These are phyloP conservation scores for Sebastes minor DNA, from an alignment of 2,797 vertebrate genomes.

Conservation along the genomic window DNA sequence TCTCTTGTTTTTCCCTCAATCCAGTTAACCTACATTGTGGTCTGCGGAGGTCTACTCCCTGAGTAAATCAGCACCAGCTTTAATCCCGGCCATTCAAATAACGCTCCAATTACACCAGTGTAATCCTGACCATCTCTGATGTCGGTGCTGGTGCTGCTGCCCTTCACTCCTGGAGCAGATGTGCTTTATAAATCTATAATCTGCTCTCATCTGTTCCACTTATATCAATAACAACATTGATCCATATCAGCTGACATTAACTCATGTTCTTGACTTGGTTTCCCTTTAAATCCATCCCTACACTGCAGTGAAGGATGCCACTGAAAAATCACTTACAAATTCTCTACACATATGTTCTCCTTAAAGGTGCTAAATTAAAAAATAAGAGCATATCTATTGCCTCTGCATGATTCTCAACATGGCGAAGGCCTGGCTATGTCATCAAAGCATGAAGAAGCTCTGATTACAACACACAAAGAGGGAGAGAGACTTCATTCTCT, in stretches of 20 bases:
- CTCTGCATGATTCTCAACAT: neutral
- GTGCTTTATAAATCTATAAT: slow-evolving; percentile 59
- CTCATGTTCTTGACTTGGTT: neutral
- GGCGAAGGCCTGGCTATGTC: neutral
- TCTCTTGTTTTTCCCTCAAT: slow-evolving; percentile 17
- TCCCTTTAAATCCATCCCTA: slow-evolving; percentile 26
- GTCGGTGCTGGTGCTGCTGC: neutral
- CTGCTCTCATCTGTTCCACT: slow-evolving; percentile 26
- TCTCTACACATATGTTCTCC: neutral
- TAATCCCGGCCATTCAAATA: slow-evolving; percentile 59
- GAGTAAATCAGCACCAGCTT: slow-evolving; percentile 26
- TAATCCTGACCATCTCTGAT: slow-evolving; percentile 57
- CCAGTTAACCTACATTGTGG: slow-evolving; percentile 60
- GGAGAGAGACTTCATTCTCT: neutral
- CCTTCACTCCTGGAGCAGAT: slow-evolving; percentile 35
- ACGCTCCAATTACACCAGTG: slow-evolving; percentile 50
- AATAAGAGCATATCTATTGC: neutral
- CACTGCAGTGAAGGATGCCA: neutral
- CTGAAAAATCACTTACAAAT: neutral
- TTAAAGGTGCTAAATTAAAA: neutral
- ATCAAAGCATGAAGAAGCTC: neutral
- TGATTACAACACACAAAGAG: neutral
- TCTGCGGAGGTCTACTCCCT: slow-evolving; percentile 21
- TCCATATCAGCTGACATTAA: neutral
- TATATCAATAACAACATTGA: slow-evolving; percentile 43